These are phyloP conservation scores for Anolis carolinensis DNA, from an alignment of 2,113 vertebrate genomes.

Conservation along the genomic window DNA sequence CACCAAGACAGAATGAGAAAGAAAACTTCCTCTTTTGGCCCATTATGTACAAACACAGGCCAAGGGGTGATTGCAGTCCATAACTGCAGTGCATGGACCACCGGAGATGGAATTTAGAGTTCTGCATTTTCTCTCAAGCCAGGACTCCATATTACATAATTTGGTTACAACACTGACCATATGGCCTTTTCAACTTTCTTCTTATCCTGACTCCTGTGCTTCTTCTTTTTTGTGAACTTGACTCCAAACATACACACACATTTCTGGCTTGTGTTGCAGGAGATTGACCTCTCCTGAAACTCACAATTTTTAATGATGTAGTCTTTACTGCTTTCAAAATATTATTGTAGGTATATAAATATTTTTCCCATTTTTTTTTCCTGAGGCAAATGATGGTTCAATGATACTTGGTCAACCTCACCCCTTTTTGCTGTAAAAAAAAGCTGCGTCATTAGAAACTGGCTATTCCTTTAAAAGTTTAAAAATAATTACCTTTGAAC, in stretches of 20 bases:
- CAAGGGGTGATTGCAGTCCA: not conserved
- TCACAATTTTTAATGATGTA: too few relatives aligned
- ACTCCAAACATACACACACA: not conserved
- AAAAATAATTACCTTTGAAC: not conserved
- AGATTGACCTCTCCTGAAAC: too few relatives aligned
- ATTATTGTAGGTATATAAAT: not conserved
- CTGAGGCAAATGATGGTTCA: not conserved
- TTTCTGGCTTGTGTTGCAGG: not conserved
- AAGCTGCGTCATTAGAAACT: fast-evolving
- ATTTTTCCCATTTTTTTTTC: not conserved
- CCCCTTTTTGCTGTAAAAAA: not conserved
- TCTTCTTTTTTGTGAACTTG: not conserved
- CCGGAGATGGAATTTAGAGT: not conserved
- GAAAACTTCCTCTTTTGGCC: too few relatives aligned
- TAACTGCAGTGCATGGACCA: not conserved
- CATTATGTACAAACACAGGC: not conserved
- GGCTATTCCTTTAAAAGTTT: not conserved
- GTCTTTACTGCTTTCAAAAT: not conserved
- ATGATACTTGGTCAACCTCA: not conserved
- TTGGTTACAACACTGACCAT: not conserved
- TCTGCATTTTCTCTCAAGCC: not conserved
- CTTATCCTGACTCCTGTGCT: not conserved
- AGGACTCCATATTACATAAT: not conserved
- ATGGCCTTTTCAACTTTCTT: not conserved
- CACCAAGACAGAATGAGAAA: too few relatives aligned